Base-by-base conservation (phyloP, 2,113 vertebrate species). In the Calyptomena viridis region DNA sequence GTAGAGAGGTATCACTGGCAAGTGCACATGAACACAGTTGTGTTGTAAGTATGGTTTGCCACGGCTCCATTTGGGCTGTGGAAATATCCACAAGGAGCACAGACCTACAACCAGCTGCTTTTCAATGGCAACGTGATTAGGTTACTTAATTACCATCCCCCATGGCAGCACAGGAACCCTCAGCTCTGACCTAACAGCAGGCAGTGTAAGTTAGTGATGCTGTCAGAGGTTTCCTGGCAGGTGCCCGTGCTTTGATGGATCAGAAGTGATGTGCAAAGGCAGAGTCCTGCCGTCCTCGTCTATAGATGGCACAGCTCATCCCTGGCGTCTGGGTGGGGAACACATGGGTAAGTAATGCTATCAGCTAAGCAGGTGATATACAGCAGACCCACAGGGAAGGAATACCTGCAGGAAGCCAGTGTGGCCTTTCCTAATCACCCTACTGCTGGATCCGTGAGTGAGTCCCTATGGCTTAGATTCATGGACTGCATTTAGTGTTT, bases 261-360 rank as follows among this genome's bases (percentile, higher is more conserved):
- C 98, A 91, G 97, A 98, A 85, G 88, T 98, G 88, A 95, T 97
- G 86, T 97, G 98, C 92, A 96, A 94, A 93, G 97, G 98, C 69
- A 96, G 95, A 87, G 81, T 97, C 94, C 91, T 98, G 72, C 97
- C 99, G 60, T 98, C 97, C 6, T 98, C 95, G 19, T 98, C 98
- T 27, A 44, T 68, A 13, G 98, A 97, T 84, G 52, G 40, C 93
- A 98, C 97, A 5, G 97, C 98, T 66, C 84, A 55, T 10, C 95
- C 98, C 18, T 98, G 98, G 98, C 98, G 96, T 42, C 55, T 73
- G 56, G 53, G 89, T 11, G 96, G 98, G 79, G 96, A 97, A 12
- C 98, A 97, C 84, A 95, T 97, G 71, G 98, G 96, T 98, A 87
- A 83, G 59, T 2, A 33, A 35, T 2, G 2, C n/a, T 10, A 22